These are phyloP conservation scores for Agrilus cyanescens DNA, from an alignment of 2,888 invertebrate genomes.

Conservation along the genomic window DNA sequence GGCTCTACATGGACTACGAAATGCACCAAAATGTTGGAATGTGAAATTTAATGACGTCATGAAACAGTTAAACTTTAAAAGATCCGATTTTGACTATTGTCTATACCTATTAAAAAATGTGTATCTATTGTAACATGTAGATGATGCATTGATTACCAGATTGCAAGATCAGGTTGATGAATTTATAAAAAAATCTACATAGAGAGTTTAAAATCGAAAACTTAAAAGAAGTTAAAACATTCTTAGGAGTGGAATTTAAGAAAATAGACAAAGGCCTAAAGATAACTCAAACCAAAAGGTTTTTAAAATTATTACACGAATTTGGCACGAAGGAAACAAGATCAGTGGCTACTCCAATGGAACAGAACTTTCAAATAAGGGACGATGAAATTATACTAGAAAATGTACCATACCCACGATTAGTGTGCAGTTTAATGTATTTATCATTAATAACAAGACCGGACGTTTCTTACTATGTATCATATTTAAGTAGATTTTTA, in stretches of 20 bases:
- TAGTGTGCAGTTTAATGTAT: no score
- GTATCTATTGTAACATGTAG: slow-evolving; percentile 4
- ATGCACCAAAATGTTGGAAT: slow-evolving; percentile 8
- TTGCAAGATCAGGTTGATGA: no score
- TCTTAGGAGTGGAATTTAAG: slow-evolving; percentile 3
- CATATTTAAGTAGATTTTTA: no score
- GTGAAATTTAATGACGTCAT: slow-evolving; percentile 6
- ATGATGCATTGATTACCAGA: no score
- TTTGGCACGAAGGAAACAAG: not conserved
- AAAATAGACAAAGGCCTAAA: not conserved
- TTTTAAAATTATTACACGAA: slow-evolving; percentile 1
- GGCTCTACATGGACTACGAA: slow-evolving; percentile 5
- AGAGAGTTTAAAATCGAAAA: slow-evolving; percentile 3
- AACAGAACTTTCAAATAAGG: no score
- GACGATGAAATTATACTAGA: no score
- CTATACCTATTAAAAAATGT: slow-evolving; percentile 3
- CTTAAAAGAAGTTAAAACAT: slow-evolving; percentile 2
- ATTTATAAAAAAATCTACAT: not conserved
- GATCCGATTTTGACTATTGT: slow-evolving; percentile 7
- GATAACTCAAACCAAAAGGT: slow-evolving; percentile 3
- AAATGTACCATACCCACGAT: no score
- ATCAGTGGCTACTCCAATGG: slow-evolving; percentile 2
- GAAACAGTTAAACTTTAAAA: slow-evolving; percentile 1
- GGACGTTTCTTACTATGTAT: not conserved
- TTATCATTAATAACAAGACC: no score